These are phyloP conservation scores for Andrena bicolor DNA, from an alignment of 2,888 invertebrate species.

Conservation along the genomic window DNA sequence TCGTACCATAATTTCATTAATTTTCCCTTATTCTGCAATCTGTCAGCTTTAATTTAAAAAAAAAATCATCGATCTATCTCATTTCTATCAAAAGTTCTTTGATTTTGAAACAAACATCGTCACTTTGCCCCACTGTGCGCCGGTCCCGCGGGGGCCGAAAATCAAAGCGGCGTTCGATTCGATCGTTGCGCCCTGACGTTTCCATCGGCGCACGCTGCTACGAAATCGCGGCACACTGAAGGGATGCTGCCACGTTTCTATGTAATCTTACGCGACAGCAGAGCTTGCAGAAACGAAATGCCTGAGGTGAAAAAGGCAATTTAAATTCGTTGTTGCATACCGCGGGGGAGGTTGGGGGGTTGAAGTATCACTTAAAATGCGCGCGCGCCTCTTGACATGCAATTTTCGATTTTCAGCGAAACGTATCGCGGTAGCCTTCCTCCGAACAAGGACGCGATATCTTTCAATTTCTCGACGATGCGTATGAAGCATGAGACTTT, in stretches of 20 bases:
- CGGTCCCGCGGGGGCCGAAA: not conserved
- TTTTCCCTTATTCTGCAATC: too few species aligned
- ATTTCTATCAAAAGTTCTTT: too few species aligned
- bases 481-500: constrained; percentile 73
- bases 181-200: not conserved
- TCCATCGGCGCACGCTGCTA: not conserved
- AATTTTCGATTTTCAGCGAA: constrained; percentile 51
- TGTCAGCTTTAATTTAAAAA: too few species aligned
- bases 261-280: not conserved
- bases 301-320: not conserved
- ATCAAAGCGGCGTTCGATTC: constrained; percentile 22
- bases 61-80: too few species aligned
- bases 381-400: constrained; percentile 18
- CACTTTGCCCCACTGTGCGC: too few species aligned
- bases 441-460: constrained; percentile 60
- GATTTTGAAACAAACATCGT: too few species aligned
- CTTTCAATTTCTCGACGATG: constrained; percentile 76
- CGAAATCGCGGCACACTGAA: not conserved
- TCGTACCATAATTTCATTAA: too few species aligned
- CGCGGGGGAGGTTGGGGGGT: not conserved
- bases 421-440: constrained; percentile 28
- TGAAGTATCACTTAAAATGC: constrained; percentile 3
- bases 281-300: not conserved
- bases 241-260: not conserved
- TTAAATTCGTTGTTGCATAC: constrained; percentile 5